Evolutionary conservation across 1,140 invertebrate genomes (phyloP).

Genomic region (Chelonus insularis): DNA sequence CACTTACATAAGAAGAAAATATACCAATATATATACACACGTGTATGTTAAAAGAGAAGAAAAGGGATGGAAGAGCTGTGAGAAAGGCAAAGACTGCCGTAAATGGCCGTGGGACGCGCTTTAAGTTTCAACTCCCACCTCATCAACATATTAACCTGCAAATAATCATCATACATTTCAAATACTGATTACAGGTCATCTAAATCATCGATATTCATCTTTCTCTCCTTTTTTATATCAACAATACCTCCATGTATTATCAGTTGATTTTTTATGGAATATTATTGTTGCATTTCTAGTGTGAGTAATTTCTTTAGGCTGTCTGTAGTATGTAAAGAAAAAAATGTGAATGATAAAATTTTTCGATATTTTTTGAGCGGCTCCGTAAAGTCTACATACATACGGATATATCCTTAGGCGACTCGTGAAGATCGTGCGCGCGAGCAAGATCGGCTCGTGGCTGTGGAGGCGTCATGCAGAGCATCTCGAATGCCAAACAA

Average conservation of each 20-base stretch:
- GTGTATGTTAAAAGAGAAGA: no score
- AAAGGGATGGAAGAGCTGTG: no score
- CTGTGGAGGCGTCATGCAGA: constrained; percentile 33
- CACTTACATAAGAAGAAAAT: constrained; percentile 32
- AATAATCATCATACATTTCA: constrained; percentile 51
- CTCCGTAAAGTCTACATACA: constrained; percentile 35
- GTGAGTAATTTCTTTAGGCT: no score
- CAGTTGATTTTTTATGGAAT: no score
- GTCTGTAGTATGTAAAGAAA: no score
- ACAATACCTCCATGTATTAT: no score
- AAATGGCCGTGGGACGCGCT: constrained; percentile 57
- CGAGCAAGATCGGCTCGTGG: constrained; percentile 39
- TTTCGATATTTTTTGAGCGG: not conserved
- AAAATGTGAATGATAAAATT: not conserved
- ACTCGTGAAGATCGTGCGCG: constrained; percentile 49
- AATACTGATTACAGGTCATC: constrained; percentile 14
- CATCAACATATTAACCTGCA: constrained; percentile 30
- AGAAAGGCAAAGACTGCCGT: constrained; percentile 47
- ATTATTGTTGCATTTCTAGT: no score
- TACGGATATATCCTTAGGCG: constrained; percentile 37
- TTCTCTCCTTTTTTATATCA: no score
- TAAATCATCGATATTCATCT: not conserved
- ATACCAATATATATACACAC: constrained; percentile 1
- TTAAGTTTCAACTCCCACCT: constrained; percentile 52
- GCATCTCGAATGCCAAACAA: constrained; percentile 6